Conservation (phyloP, 2,888 invertebrate genomes). For the Rhynchonema sp. region DNA sequence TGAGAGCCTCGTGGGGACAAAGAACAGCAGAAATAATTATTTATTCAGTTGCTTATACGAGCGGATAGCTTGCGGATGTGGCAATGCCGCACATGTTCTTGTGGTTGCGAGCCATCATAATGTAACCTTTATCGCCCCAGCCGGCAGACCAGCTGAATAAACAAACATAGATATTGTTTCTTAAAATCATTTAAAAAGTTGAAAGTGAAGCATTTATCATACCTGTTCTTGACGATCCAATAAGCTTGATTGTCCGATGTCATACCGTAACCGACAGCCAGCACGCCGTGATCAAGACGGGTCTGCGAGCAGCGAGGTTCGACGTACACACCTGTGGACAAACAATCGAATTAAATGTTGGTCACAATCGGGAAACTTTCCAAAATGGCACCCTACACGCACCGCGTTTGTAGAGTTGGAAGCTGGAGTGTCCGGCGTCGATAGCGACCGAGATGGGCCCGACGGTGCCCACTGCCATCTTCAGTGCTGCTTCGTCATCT, state of each 20-base stretch:
- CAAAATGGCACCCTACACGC: too few relatives aligned
- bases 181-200: too few relatives aligned
- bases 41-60: too few relatives aligned
- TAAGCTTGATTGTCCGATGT: constrained; percentile 42
- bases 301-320: constrained; percentile 44
- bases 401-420: constrained; percentile 27
- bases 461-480: constrained; percentile 22
- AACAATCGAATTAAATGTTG: too few relatives aligned
- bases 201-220: constrained; percentile 11
- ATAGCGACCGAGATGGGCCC: constrained; percentile 28
- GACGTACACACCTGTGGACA: constrained; percentile 25
- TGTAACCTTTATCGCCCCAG: constrained; percentile 75
- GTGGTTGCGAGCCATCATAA: constrained; percentile 50
- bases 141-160: constrained; percentile 59
- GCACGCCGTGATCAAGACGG: constrained; percentile 66
- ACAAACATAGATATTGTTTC: too few relatives aligned
- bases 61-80: constrained; percentile 65
- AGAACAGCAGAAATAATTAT: too few relatives aligned
- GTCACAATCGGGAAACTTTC: too few relatives aligned
- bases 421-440: constrained; percentile 25
- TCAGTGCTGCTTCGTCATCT: constrained; percentile 21
- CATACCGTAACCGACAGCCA: constrained; percentile 63
- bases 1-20: too few relatives aligned
- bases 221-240: constrained; percentile 66
- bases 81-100: constrained; percentile 65